A percentile compares a stretch with the other conserved stretches of the same genome.
Conservation (phyloP, 92 coral and sea anemone species). For the Pocillopora grandis region DNA sequence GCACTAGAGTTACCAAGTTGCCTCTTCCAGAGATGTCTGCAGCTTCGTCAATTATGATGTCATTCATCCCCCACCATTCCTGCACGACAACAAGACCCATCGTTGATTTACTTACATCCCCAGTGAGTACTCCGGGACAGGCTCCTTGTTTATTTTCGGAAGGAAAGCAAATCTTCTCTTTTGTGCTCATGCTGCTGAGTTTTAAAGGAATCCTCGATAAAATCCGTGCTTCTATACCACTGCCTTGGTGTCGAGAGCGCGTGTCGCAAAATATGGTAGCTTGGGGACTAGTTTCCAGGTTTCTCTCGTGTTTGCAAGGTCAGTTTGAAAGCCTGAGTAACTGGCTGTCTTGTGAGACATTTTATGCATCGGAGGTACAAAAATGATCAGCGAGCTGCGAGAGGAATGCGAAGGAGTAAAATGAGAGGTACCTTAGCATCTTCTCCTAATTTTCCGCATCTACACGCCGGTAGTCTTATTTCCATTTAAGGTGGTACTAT, state of each 20-base stretch:
- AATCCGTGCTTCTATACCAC: no score
- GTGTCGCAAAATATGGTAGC: background rate
- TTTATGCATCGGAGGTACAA: no score
- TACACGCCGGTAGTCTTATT: no score
- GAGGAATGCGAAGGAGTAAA: no score
- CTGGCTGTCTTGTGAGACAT: no score
- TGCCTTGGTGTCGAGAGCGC: background rate
- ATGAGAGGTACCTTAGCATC: no score
- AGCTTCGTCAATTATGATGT: constrained; percentile 56
- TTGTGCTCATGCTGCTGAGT: constrained; percentile 17
- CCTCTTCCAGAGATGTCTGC: constrained; percentile 59
- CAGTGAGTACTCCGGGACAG: constrained; percentile 58
- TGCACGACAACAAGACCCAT: constrained; percentile 63
- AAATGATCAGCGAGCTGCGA: no score
- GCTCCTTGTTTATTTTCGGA: constrained; percentile 58
- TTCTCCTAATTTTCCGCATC: no score
- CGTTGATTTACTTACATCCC: constrained; percentile 28
- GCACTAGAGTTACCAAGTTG: constrained; percentile 66
- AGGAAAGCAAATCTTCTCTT: constrained; percentile 43
- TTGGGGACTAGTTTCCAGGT: background rate
- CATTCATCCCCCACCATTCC: constrained; percentile 73
- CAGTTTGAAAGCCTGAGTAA: no score
- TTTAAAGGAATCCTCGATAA: background rate
- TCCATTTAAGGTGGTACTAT: no score
- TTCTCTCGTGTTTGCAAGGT: background rate